Base-by-base conservation (phyloP, 2,113 vertebrate genomes). In the Microcebus tavaratra region DNA sequence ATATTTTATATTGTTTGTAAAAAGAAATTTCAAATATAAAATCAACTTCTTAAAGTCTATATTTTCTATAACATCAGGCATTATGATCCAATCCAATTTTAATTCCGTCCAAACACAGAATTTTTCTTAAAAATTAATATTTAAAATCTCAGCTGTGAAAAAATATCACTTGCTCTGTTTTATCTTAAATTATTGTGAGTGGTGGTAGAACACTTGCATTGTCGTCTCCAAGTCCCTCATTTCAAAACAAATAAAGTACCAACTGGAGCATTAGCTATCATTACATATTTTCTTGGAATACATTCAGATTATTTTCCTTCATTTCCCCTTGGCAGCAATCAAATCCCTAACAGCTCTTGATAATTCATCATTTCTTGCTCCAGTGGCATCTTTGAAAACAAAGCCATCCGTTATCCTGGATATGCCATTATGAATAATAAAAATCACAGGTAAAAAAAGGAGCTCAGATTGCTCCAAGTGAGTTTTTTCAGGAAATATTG, bases 231-330 rank as follows among this genome's bases (percentile, higher is more conserved):
- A 67, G 57, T 57, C 57, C 25, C 61, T 72, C 63, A 76, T 13
- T 29, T 84, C 39, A 91, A 84, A 86, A 86, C 65, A 98, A 97
- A 94, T 8, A 80, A 59, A 91, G 68, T 12, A 84, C 21, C 63
- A 93, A 76, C 50, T 10, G 63, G 53, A 75, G 55, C 63, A 25
- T 78, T 48, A 93, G 63, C 63, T 83, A 29, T 20, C 14, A 23
- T 86, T 63, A 79, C 42, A 72, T 45, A 42, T 91, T 90, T 97
- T 95, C 91, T 86, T 97, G 91, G 84, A 94, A 91, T n/a, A 93
- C 34, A 91, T 80, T 94, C 63, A 65, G 50, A 83, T 76, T 14
- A 34, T 83, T 95, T 82, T 81, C 86, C 45, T 92, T 72, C 72
- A 50, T 65, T 93, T 91, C 86, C 82, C 50, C 73, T 87, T 93